phyloP scores from a whole-genome alignment of 2,797 vertebrate genomes.

The Balearica regulorum region DNA sequence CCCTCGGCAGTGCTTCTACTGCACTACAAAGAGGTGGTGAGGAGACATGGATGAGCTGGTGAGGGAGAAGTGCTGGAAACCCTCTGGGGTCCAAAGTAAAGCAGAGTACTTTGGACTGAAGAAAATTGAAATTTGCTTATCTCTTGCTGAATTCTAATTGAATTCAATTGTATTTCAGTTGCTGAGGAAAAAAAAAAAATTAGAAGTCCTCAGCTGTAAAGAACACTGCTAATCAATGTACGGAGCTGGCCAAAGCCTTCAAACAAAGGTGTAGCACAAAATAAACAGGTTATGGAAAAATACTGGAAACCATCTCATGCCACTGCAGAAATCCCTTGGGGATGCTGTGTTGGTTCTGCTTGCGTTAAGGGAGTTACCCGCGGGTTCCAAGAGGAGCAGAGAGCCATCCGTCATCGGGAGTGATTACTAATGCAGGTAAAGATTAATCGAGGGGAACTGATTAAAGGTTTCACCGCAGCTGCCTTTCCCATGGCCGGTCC shows the following conservation, averaged over 20 bases:
- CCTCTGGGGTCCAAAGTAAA: not conserved
- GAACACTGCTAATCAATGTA: not conserved
- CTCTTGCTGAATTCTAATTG: not conserved
- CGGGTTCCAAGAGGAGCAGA: not conserved
- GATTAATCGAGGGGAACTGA: not conserved
- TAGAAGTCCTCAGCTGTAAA: not conserved
- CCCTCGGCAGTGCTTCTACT: not conserved
- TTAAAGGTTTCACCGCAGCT: not conserved
- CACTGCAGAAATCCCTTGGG: not conserved
- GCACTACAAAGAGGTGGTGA: not conserved
- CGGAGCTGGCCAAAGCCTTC: not conserved
- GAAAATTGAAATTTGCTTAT: not conserved
- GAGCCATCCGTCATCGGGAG: not conserved
- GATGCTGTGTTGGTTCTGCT: not conserved
- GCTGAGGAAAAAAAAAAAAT: not conserved
- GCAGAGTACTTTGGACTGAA: not conserved
- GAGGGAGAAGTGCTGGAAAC: not conserved
- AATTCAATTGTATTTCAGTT: not conserved
- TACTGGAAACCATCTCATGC: not conserved
- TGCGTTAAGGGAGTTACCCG: fast-evolving
- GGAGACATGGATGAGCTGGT: fast-evolving
- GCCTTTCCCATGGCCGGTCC: fast-evolving
- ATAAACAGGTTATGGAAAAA: not conserved
- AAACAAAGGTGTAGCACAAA: not conserved
- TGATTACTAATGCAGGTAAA: fast-evolving